A percentile compares a stretch with the other conserved stretches of the same genome.
These are phyloP conservation scores for Kryptopterus vitreolus DNA, from an alignment of 2,797 vertebrate genomes.

Conservation along the genomic window DNA sequence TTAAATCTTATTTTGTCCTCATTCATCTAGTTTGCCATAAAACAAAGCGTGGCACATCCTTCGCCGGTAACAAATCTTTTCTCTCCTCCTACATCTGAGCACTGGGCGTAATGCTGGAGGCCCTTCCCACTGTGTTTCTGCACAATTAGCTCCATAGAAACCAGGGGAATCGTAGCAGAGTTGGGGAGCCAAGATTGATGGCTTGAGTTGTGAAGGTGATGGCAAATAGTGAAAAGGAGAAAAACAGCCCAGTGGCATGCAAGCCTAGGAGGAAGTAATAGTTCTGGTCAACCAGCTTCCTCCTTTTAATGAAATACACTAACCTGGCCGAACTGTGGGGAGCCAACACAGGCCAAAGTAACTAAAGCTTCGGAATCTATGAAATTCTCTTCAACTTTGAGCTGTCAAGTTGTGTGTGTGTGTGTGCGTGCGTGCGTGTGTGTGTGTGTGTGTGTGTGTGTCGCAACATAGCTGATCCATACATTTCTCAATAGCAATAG, in stretches of 20 bases:
- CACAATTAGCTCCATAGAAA: constrained; percentile 69
- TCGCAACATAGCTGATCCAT: constrained; percentile 44
- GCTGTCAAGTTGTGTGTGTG: constrained; percentile 57
- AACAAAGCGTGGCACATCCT: constrained; percentile 47
- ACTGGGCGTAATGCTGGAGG: constrained; percentile 53
- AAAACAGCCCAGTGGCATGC: constrained; percentile 54
- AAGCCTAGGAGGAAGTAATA: constrained; percentile 61
- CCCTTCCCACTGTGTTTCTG: constrained; percentile 63
- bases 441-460: constrained; percentile 39
- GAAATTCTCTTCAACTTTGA: constrained; percentile 60
- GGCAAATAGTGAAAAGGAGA: constrained; percentile 58
- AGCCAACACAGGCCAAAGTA: constrained; percentile 40
- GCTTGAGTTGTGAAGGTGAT: constrained; percentile 64
- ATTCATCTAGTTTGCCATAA: constrained; percentile 50
- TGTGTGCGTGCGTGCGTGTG: constrained; percentile 48
- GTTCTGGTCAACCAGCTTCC: constrained; percentile 64
- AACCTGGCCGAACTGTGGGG: constrained; percentile 39
- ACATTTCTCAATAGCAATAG: constrained; percentile 5
- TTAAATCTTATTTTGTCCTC: constrained; percentile 45
- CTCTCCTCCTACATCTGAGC: constrained; percentile 47
- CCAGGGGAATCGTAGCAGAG: constrained; percentile 58
- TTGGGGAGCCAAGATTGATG: constrained; percentile 68
- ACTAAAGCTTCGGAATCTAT: constrained; percentile 52
- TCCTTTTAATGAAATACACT: constrained; percentile 64
- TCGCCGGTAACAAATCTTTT: constrained; percentile 46